Evolutionary conservation across 2,113 vertebrate species (phyloP).

Genomic region (Leptocoma aspasia): DNA sequence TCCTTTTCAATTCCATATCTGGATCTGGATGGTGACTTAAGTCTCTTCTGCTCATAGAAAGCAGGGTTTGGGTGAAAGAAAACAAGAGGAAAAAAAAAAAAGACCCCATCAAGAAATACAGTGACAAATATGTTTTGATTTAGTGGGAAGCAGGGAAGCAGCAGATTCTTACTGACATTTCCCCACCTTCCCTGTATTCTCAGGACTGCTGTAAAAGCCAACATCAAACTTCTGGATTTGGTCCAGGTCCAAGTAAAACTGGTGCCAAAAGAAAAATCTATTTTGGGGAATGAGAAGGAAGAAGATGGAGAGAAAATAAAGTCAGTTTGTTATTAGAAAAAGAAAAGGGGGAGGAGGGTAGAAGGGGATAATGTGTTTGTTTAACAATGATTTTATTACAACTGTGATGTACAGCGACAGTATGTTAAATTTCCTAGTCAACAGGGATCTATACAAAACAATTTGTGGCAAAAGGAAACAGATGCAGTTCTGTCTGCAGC

Average conservation of each 20-base stretch:
- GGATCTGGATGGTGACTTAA: not conserved
- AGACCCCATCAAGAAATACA: not conserved
- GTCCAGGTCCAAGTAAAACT: not conserved
- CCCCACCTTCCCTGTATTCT: not conserved
- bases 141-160: not conserved
- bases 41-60: not conserved
- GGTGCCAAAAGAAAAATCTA: not conserved
- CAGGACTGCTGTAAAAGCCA: not conserved
- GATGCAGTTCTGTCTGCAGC: conserved; percentile 54
- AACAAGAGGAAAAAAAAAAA: not conserved
- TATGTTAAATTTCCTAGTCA: conserved; percentile 48
- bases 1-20: not conserved
- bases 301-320: not conserved
- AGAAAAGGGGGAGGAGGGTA: not conserved
- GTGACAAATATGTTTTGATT: not conserved
- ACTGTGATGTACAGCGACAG: not conserved
- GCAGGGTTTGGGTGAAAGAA: not conserved
- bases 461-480: conserved; percentile 38
- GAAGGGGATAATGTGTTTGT: not conserved
- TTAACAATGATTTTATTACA: conserved; percentile 20
- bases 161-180: not conserved
- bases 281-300: not conserved
- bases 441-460: not conserved
- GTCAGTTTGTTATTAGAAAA: not conserved
- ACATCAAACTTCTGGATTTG: not conserved